Conservation (phyloP, 1,140 invertebrate species). For the Meloidogyne floridensis region DNA sequence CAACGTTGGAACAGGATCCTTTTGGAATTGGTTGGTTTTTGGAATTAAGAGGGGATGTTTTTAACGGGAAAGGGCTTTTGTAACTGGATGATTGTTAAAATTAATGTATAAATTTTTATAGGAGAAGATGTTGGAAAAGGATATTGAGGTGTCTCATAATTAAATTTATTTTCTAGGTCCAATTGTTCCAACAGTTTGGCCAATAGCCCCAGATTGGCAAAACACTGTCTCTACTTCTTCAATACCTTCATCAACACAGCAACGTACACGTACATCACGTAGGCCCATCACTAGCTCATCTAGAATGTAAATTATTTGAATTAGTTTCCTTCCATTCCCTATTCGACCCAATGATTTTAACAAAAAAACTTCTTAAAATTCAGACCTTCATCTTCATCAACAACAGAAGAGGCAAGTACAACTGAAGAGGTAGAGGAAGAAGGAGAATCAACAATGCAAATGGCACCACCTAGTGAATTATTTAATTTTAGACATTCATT, state of each 20-base stretch:
- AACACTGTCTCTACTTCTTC: not conserved
- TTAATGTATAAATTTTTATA: no score
- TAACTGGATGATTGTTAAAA: no score
- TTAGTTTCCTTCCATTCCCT: not conserved
- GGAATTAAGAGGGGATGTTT: not conserved
- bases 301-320: not conserved
- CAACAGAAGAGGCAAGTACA: not conserved
- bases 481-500: constrained; percentile 27
- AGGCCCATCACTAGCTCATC: not conserved
- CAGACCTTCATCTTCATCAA: not conserved
- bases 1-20: not conserved
- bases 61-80: not conserved
- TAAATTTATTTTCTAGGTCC: not conserved
- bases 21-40: constrained; percentile 10
- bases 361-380: no score
- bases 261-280: not conserved
- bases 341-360: no score
- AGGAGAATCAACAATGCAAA: constrained; percentile 6
- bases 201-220: not conserved
- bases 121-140: no score
- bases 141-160: not conserved
- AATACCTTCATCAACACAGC: not conserved
- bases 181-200: not conserved
- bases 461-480: constrained; percentile 24
- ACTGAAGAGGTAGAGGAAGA: not conserved